Percentiles rank a stretch among this genome's conserved stretches.
phyloP scores from a whole-genome alignment of 2,113 vertebrate species.

The Microcebus ravelobensis region DNA sequence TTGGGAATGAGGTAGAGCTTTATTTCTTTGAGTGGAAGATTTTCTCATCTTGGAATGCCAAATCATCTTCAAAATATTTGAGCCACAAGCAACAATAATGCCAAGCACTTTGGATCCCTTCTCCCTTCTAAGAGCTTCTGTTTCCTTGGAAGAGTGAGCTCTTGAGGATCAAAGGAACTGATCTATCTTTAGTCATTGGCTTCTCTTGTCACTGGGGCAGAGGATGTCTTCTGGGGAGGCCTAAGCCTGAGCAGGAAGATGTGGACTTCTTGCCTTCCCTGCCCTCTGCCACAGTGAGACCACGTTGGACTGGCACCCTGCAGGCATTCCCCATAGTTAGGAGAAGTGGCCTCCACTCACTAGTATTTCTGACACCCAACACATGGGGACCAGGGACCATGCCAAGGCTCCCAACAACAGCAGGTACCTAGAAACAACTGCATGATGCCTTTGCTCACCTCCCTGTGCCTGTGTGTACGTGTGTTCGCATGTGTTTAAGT shows the following conservation, averaged over 20 bases:
- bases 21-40: background rate
- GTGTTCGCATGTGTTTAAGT: background rate
- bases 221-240: background rate
- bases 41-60: background rate
- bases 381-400: background rate
- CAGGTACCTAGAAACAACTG: background rate
- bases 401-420: background rate
- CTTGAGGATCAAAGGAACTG: background rate
- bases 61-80: background rate
- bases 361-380: background rate
- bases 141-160: background rate
- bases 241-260: background rate
- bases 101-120: background rate
- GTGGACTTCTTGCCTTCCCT: background rate
- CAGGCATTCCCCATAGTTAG: background rate
- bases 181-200: background rate
- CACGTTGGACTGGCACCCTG: background rate
- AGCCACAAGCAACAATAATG: background rate
- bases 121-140: background rate
- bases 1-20: background rate
- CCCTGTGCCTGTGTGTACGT: background rate
- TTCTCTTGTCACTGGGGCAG: background rate
- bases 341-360: background rate
- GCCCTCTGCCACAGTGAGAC: background rate
- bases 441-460: background rate